Evolutionary conservation across 2,888 invertebrate genomes (phyloP).

Genomic region (Thereva unica): DNA sequence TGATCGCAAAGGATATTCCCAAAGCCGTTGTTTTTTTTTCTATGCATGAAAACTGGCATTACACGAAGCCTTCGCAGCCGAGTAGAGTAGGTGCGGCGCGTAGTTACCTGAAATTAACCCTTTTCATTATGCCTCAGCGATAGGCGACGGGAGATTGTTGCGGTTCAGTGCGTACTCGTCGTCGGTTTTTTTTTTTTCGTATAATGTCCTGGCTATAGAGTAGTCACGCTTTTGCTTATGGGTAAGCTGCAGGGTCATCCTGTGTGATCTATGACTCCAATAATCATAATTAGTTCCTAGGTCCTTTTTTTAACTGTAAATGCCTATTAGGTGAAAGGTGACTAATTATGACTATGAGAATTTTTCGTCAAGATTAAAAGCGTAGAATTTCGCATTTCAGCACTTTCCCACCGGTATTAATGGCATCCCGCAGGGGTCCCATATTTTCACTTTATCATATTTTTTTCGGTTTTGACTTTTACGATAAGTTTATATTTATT

Average conservation of each 20-base stretch:
- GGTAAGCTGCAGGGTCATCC: slow-evolving; percentile 19
- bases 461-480: slow-evolving; percentile 24
- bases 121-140: slow-evolving; percentile 26
- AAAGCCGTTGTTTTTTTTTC: neutral
- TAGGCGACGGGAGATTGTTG: slow-evolving; percentile 30
- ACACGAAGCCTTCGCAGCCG: neutral
- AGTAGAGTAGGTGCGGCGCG: slow-evolving; percentile 31
- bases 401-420: slow-evolving; percentile 20
- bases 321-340: slow-evolving; percentile 21
- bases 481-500: slow-evolving; percentile 4
- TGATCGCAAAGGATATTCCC: slow-evolving; percentile 8
- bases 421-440: slow-evolving; percentile 14
- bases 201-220: no score
- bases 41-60: neutral
- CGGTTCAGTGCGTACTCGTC: slow-evolving; percentile 19
- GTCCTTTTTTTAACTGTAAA: slow-evolving; percentile 18
- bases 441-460: slow-evolving; percentile 16
- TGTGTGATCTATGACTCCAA: slow-evolving; percentile 20
- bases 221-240: neutral
- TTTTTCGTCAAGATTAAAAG: no score
- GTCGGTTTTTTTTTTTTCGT: no score
- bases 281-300: slow-evolving; percentile 28
- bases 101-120: slow-evolving; percentile 33
- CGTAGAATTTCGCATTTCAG: no score
- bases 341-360: no score